Evolutionary conservation across 2,113 vertebrate species (phyloP).

Genomic region (Ranitomeya variabilis): DNA sequence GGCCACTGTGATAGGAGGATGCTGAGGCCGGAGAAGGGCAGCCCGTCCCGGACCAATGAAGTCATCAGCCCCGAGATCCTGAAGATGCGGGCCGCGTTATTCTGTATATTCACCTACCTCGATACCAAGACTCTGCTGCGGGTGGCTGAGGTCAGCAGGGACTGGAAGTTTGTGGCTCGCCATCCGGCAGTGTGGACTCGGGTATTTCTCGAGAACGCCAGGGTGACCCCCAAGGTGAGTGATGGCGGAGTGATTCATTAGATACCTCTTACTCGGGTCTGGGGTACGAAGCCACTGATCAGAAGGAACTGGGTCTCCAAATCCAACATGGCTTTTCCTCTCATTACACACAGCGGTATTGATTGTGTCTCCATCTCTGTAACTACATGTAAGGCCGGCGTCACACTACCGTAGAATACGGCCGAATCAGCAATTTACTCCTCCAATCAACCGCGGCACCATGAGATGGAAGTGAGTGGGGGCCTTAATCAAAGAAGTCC

Average conservation of each 20-base stretch:
- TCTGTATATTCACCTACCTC: slow-evolving; percentile 98
- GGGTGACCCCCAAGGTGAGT: slow-evolving; percentile 91
- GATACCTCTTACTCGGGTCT: no score
- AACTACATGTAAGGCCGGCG: no score
- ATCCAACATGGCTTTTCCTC: no score
- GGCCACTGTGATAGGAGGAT: slow-evolving; percentile 62
- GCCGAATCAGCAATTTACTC: background rate
- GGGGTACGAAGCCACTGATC: no score
- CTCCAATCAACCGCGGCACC: background rate
- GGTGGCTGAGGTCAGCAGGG: slow-evolving; percentile 89
- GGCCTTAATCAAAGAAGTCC: no score
- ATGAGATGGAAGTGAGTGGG: no score
- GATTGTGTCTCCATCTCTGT: background rate
- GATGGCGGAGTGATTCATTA: background rate
- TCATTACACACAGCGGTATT: background rate
- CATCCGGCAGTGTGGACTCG: slow-evolving; percentile 95
- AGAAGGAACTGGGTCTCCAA: no score
- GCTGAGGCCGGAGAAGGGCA: slow-evolving; percentile 79
- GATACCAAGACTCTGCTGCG: slow-evolving; percentile 92
- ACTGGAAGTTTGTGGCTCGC: slow-evolving; percentile 96
- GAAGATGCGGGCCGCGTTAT: slow-evolving; percentile 94
- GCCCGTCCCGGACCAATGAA: slow-evolving; percentile 86
- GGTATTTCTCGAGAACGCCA: slow-evolving; percentile 92
- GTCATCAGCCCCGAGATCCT: slow-evolving; percentile 97
- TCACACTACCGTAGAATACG: no score